Evolutionary conservation across 2,888 invertebrate species (phyloP).

Genomic region (Aspidiotus rigidus): DNA sequence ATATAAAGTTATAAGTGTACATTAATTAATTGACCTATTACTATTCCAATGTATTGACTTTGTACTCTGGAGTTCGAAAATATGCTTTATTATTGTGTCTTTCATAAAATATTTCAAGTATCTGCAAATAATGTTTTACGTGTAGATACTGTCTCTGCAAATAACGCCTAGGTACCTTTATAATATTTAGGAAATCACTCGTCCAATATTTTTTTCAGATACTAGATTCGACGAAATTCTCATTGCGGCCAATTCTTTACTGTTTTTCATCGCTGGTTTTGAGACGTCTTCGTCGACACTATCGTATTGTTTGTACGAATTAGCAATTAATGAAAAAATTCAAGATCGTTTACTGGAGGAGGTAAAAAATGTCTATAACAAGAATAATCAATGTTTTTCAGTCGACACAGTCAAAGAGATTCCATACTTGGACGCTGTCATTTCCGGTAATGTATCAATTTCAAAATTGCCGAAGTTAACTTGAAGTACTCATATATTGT

Average conservation of each 20-base stretch:
- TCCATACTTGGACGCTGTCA: slow-evolving; percentile 50
- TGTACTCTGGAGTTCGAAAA: too few relatives aligned
- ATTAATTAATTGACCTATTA: too few relatives aligned
- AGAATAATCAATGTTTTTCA: slow-evolving; percentile 44
- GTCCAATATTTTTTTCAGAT: too few relatives aligned
- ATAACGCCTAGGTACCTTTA: too few relatives aligned
- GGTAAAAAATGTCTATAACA: slow-evolving; percentile 43
- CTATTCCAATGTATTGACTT: too few relatives aligned
- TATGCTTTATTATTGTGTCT: too few relatives aligned
- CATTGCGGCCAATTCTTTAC: slow-evolving; percentile 49
- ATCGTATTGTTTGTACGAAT: slow-evolving; percentile 49
- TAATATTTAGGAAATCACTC: too few relatives aligned
- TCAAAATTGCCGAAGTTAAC: not conserved
- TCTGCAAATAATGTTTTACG: too few relatives aligned
- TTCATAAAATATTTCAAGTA: too few relatives aligned
- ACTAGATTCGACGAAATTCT: slow-evolving; percentile 42
- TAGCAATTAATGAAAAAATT: slow-evolving; percentile 48
- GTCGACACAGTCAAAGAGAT: slow-evolving; percentile 49
- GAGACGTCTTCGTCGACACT: slow-evolving; percentile 56
- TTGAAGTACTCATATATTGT: too few relatives aligned
- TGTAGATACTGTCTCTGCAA: too few relatives aligned
- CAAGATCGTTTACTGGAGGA: slow-evolving; percentile 48
- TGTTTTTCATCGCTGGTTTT: slow-evolving; percentile 55
- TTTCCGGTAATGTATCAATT: slow-evolving; percentile 45
- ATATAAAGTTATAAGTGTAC: too few relatives aligned